Conservation (phyloP, 1,140 invertebrate species). For the Pogonognathellus flavescens region DNA sequence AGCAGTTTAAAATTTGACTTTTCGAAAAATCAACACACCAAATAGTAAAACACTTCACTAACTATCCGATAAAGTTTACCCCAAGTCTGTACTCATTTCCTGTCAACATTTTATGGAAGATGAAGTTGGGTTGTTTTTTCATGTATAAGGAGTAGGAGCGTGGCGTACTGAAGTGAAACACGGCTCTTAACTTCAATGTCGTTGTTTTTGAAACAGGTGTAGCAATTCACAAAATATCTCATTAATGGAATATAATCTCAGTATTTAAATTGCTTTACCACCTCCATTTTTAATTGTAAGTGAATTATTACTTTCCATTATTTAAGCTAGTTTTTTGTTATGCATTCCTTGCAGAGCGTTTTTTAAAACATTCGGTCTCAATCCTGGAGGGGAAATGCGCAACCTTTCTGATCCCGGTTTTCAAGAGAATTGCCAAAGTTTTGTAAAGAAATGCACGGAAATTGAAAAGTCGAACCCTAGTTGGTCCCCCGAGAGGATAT, state of each 20-base stretch:
- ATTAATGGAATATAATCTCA: background rate
- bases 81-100: too few relatives aligned
- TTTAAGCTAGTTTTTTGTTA: too few relatives aligned
- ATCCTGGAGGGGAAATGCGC: conserved; percentile 60
- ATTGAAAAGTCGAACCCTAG: conserved; percentile 57
- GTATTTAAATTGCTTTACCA: conserved; percentile 29
- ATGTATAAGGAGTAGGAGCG: too few relatives aligned
- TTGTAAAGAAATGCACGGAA: conserved; percentile 62
- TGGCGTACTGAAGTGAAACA: too few relatives aligned
- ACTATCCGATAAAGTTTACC: too few relatives aligned
- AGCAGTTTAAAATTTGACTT: too few relatives aligned
- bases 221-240: background rate
- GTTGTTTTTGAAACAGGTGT: background rate
- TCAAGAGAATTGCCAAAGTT: conserved; percentile 56
- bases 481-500: conserved; percentile 56
- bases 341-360: too few relatives aligned
- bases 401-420: conserved; percentile 35
- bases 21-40: too few relatives aligned
- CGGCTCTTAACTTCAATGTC: background rate
- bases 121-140: too few relatives aligned
- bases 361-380: conserved; percentile 60
- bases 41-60: too few relatives aligned
- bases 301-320: too few relatives aligned
- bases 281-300: conserved; percentile 29
- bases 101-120: too few relatives aligned